Conservation (phyloP, 2,113 vertebrate genomes). For the Cyanocitta stelleri region DNA sequence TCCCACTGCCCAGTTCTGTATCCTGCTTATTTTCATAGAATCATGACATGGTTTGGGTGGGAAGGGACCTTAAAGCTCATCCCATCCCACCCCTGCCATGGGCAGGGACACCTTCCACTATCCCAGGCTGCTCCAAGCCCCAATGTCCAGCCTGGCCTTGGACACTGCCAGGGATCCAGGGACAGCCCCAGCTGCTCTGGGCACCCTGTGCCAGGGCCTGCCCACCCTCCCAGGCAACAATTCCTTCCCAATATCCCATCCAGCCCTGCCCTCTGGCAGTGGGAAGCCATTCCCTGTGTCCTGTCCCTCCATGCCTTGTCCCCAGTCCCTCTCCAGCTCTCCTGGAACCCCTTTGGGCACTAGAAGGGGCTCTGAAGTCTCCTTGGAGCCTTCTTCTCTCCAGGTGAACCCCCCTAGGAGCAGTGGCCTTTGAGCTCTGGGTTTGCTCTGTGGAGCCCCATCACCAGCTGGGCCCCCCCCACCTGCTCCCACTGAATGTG, state of each 20-base stretch:
- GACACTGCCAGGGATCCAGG: background rate
- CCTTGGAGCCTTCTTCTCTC: background rate
- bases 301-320: background rate
- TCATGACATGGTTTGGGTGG: background rate
- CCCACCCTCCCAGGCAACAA: background rate
- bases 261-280: background rate
- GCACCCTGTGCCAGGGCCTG: too few species aligned
- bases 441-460: background rate
- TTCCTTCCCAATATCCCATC: background rate
- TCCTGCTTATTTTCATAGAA: background rate
- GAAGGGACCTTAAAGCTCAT: background rate
- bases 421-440: background rate
- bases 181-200: background rate
- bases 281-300: background rate
- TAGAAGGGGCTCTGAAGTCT: background rate
- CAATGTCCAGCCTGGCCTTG: background rate
- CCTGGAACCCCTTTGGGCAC: background rate
- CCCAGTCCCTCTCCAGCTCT: background rate
- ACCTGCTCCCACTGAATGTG: background rate
- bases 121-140: background rate
- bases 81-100: background rate
- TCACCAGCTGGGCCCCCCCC: accelerated
- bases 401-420: background rate
- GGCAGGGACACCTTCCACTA: background rate
- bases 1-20: background rate